Conservation (phyloP, 2,888 invertebrate genomes). For the Melanargia galathea region DNA sequence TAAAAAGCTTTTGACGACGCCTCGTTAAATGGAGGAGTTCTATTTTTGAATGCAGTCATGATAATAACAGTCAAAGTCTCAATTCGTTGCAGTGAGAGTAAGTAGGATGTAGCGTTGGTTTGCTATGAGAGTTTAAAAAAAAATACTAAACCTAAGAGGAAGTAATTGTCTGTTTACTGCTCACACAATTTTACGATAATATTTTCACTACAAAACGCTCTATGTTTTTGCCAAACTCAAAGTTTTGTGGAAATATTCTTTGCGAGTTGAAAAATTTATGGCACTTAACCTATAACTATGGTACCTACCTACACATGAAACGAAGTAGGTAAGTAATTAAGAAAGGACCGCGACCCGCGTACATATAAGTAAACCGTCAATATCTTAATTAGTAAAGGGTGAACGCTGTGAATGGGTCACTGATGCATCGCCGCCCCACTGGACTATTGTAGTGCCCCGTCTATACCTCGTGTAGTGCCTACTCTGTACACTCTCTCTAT, state of each 20-base stretch:
- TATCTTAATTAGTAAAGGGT: slow-evolving; percentile 23
- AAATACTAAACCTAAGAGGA: background rate
- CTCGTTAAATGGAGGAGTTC: background rate
- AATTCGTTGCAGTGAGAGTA: background rate
- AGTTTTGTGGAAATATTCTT: too few relatives aligned
- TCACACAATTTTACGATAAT: too few relatives aligned
- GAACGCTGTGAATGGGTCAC: slow-evolving; percentile 21
- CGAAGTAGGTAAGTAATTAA: too few relatives aligned
- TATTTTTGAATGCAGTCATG: slow-evolving; percentile 11
- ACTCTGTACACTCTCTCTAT: background rate
- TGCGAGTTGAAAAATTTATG: too few relatives aligned
- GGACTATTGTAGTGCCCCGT: slow-evolving; percentile 11
- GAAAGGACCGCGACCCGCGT: background rate
- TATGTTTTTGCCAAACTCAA: too few relatives aligned
- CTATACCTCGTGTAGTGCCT: too few relatives aligned
- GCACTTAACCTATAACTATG: too few relatives aligned
- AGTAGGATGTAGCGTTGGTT: too few relatives aligned
- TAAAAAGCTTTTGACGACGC: slow-evolving; percentile 8
- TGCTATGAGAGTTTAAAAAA: background rate
- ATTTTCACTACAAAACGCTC: too few relatives aligned
- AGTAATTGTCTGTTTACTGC: too few relatives aligned
- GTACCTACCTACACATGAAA: too few relatives aligned
- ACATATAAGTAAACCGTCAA: slow-evolving; percentile 11
- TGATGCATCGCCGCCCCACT: slow-evolving; percentile 10
- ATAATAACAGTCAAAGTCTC: background rate